Conservation (phyloP, 2,113 vertebrate genomes). For the Amphilophus citrinellus region DNA sequence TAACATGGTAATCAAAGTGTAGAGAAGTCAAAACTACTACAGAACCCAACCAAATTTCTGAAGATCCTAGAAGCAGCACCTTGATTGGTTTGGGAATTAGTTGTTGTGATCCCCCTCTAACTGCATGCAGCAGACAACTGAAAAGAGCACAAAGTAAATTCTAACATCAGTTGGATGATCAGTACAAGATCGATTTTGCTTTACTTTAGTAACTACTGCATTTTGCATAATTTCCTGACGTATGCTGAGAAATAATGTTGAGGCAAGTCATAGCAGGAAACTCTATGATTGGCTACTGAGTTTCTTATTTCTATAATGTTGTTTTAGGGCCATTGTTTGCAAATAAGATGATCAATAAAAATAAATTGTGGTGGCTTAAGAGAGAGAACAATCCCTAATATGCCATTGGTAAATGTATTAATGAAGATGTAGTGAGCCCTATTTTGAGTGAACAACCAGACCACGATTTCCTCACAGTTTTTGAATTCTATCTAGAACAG, state of each 20-base stretch:
- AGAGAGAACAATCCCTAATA: rapidly evolving
- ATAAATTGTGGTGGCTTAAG: background rate
- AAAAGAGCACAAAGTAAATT: background rate
- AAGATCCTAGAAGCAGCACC: background rate
- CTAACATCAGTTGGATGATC: background rate
- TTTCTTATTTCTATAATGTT: background rate
- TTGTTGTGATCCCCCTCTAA: background rate
- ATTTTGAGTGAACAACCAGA: background rate
- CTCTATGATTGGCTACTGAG: background rate
- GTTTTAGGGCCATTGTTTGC: background rate
- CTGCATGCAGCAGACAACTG: background rate
- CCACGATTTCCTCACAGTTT: background rate
- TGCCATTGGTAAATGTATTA: background rate
- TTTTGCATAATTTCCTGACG: background rate
- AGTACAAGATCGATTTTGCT: background rate
- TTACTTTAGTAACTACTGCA: background rate
- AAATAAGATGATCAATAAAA: background rate
- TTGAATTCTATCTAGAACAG: conserved; percentile 3
- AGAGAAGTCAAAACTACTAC: no score
- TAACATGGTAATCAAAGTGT: background rate
- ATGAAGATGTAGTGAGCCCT: background rate
- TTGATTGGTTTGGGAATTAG: background rate
- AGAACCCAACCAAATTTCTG: background rate
- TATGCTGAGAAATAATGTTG: background rate
- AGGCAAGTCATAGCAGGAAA: background rate